These are phyloP conservation scores for Lottia scabra DNA, from an alignment of 2,888 invertebrate species.

Conservation along the genomic window DNA sequence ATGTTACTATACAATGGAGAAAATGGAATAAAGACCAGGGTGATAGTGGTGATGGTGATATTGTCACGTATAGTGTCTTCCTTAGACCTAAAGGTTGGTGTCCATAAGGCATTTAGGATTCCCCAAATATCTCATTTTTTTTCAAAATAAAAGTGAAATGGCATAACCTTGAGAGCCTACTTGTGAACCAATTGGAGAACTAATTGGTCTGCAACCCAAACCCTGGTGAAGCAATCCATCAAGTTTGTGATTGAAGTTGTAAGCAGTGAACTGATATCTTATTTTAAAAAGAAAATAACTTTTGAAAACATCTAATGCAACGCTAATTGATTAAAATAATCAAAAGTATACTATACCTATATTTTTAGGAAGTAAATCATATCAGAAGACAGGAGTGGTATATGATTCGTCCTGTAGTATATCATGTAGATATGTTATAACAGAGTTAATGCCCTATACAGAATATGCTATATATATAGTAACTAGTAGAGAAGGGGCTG, in stretches of 20 bases:
- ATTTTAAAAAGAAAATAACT: too few relatives aligned
- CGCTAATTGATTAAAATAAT: too few relatives aligned
- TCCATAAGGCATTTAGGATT: too few relatives aligned
- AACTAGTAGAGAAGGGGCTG: conserved; percentile 47
- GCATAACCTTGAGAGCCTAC: too few relatives aligned
- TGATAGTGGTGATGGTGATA: conserved; percentile 54
- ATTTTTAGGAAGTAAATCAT: conserved; percentile 7
- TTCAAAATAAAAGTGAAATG: too few relatives aligned
- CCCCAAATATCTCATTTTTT: too few relatives aligned
- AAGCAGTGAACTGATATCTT: too few relatives aligned
- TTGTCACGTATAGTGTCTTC: conserved; percentile 55
- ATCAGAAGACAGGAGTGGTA: conserved; percentile 26
- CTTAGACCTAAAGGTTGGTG: conserved; percentile 32
- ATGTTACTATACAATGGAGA: conserved; percentile 52
- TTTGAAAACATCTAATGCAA: too few relatives aligned
- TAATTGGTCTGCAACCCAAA: too few relatives aligned
- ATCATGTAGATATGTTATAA: conserved; percentile 45
- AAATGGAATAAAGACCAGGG: conserved; percentile 51
- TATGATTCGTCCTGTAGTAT: conserved; percentile 31
- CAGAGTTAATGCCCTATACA: conserved; percentile 53
- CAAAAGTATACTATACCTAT: not conserved
- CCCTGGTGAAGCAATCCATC: too few relatives aligned
- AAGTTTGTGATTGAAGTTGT: not conserved
- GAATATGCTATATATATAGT: conserved; percentile 55
- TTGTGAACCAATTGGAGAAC: too few relatives aligned